Percentiles rank a stretch among this genome's conserved stretches.
These are phyloP conservation scores for Anolis carolinensis DNA, from an alignment of 2,113 vertebrate genomes.

Conservation along the genomic window DNA sequence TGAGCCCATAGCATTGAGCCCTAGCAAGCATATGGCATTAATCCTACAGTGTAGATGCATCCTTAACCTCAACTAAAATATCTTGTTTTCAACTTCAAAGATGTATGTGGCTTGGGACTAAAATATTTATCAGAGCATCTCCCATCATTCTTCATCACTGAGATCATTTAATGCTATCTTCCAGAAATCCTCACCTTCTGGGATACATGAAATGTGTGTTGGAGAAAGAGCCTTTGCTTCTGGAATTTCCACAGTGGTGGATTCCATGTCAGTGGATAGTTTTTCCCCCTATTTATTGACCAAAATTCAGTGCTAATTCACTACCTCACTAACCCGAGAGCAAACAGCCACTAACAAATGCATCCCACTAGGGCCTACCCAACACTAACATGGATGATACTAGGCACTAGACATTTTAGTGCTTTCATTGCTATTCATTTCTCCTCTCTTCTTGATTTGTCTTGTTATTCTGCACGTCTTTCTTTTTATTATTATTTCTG, in stretches of 20 bases:
- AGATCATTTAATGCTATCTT: background rate
- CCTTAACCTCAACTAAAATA: background rate
- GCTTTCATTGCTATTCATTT: background rate
- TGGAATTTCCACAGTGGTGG: background rate
- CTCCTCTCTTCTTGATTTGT: background rate
- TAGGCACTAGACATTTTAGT: background rate
- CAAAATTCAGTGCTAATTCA: no score
- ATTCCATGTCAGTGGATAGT: no score
- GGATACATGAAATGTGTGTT: background rate
- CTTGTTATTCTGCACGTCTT: background rate
- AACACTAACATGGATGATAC: background rate
- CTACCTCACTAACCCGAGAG: no score
- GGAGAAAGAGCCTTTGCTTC: background rate
- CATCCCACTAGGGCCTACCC: background rate
- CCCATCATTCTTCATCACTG: background rate
- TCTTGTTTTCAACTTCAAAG: background rate
- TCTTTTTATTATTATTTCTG: background rate
- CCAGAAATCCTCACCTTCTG: background rate
- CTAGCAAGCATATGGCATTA: no score
- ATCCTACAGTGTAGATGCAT: no score
- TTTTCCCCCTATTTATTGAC: no score
- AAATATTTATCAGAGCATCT: background rate
- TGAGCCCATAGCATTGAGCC: no score
- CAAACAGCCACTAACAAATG: background rate
- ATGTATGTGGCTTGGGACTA: background rate